Percentiles rank a stretch among this genome's conserved stretches.
phyloP scores from a whole-genome alignment of 2,888 invertebrate species.

The Barypeithes pellucidus region DNA sequence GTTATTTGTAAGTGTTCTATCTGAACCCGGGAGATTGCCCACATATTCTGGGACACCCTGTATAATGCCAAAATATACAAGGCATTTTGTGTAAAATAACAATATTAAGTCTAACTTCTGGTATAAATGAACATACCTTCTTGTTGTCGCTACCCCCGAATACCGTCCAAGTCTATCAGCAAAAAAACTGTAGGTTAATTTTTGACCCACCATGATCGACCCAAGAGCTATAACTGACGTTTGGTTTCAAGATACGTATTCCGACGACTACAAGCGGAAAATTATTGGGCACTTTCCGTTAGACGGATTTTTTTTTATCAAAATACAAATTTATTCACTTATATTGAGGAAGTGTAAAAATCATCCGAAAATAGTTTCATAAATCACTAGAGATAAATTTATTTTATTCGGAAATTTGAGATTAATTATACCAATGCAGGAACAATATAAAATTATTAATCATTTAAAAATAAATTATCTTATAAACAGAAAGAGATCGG shows the following conservation, averaged over 20 bases:
- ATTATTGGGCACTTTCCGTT: neutral
- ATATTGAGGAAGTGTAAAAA: constrained; percentile 9
- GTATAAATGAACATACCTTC: constrained; percentile 23
- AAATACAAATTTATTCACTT: constrained; percentile 9
- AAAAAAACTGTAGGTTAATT: constrained; percentile 45
- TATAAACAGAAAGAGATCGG: too few relatives aligned
- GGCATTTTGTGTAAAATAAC: too few relatives aligned
- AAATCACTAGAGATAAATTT: too few relatives aligned
- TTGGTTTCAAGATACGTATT: neutral
- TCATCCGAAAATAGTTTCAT: neutral
- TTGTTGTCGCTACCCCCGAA: constrained; percentile 23
- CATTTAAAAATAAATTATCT: too few relatives aligned
- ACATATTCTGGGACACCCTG: too few relatives aligned
- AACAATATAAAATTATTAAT: too few relatives aligned
- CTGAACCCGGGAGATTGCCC: too few relatives aligned
- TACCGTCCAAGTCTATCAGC: constrained; percentile 29
- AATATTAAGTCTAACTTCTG: too few relatives aligned
- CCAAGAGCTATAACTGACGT: neutral
- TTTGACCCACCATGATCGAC: constrained; percentile 44
- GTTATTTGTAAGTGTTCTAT: too few relatives aligned
- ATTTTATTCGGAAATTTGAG: too few relatives aligned
- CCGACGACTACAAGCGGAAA: neutral
- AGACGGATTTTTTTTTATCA: neutral
- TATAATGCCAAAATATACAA: too few relatives aligned
- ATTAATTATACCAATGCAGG: too few relatives aligned